Conservation (phyloP, 2,888 invertebrate genomes). For the Elegia similella region DNA sequence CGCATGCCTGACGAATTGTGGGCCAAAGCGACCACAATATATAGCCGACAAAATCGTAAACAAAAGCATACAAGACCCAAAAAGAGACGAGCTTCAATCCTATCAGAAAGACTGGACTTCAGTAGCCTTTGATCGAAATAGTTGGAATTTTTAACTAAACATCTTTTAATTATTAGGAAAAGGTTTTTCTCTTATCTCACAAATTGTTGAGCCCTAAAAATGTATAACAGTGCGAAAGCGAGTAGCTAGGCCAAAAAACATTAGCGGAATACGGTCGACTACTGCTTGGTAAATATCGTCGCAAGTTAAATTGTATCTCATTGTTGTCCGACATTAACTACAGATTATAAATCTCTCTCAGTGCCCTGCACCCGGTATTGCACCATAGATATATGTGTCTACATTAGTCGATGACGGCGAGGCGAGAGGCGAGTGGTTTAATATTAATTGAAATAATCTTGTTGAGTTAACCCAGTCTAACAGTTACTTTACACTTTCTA, state of each 20-base stretch:
- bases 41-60: too few relatives aligned
- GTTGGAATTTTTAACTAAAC: too few relatives aligned
- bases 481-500: too few relatives aligned
- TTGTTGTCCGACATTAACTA: constrained; percentile 70
- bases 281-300: constrained; percentile 65
- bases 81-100: too few relatives aligned
- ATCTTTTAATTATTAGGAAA: too few relatives aligned
- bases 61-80: too few relatives aligned
- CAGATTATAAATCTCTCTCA: constrained; percentile 67
- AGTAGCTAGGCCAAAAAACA: constrained; percentile 30
- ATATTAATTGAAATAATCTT: too few relatives aligned
- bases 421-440: neutral
- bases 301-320: constrained; percentile 73
- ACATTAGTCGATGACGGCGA: neutral
- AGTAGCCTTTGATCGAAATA: too few relatives aligned
- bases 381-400: constrained; percentile 20
- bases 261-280: constrained; percentile 65
- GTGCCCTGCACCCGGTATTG: constrained; percentile 42
- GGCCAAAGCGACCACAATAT: too few relatives aligned
- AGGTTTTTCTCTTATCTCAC: neutral
- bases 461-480: too few relatives aligned
- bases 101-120: too few relatives aligned
- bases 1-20: too few relatives aligned
- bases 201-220: neutral
- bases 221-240: neutral